Conservation (phyloP, 2,888 invertebrate species). For the Metellina segmentata region DNA sequence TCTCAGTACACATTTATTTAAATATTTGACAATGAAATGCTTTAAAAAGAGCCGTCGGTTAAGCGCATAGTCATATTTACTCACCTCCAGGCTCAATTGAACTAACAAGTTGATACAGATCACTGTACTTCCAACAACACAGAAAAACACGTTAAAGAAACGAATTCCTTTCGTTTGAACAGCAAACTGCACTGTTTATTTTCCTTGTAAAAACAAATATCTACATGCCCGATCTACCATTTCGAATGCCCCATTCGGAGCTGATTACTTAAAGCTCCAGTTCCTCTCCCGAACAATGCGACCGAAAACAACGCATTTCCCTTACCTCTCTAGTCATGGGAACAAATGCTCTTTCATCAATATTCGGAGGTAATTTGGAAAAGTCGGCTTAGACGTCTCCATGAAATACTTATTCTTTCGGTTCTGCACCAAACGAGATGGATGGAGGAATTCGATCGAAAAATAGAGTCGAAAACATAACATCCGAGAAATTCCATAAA, state of each 20-base stretch:
- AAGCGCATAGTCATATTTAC: neutral
- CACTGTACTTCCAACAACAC: neutral
- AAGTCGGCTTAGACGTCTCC: constrained; percentile 1
- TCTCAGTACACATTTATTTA: neutral
- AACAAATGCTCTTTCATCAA: constrained; percentile 29
- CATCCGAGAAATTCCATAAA: constrained; percentile 54
- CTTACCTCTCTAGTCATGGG: neutral
- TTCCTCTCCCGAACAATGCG: neutral
- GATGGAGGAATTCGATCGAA: constrained; percentile 42
- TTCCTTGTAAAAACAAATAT: neutral
- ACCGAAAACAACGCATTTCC: neutral
- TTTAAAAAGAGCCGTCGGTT: neutral
- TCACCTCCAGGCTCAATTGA: neutral
- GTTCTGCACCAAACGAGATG: constrained; percentile 18
- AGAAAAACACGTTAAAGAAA: neutral
- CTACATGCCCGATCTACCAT: neutral
- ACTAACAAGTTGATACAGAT: neutral
- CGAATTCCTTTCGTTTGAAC: neutral
- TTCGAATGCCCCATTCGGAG: neutral
- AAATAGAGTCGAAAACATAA: constrained; percentile 37
- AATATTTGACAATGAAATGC: neutral
- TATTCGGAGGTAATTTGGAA: constrained; percentile 34
- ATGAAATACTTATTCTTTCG: constrained; percentile 9
- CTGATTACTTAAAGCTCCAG: neutral
- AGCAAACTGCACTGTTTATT: neutral